phyloP scores from a whole-genome alignment of 2,888 invertebrate species.

The Epirrhoe alternata region DNA sequence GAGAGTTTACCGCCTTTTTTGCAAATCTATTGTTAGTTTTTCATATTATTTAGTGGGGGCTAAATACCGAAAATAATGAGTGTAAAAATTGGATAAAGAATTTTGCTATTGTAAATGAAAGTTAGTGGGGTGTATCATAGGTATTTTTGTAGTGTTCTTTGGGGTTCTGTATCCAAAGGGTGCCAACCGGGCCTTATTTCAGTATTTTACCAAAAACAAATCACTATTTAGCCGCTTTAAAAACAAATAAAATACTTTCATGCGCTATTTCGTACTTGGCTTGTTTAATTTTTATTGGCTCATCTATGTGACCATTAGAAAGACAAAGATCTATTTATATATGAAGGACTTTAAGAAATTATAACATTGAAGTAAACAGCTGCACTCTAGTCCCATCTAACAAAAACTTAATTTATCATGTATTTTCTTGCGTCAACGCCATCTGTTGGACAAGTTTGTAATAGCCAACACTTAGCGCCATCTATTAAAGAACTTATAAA shows the following conservation, averaged over 20 bases:
- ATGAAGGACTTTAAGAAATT: no score
- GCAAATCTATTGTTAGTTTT: constrained; percentile 49
- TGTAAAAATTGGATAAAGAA: constrained; percentile 62
- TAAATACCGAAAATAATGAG: constrained; percentile 64
- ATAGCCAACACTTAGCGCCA: constrained; percentile 1
- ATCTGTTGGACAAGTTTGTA: constrained; percentile 5
- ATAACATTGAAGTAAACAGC: no score
- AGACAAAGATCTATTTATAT: no score
- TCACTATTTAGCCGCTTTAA: no score
- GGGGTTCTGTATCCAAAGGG: no score
- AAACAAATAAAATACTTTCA: no score
- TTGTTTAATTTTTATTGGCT: no score
- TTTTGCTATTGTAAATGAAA: constrained; percentile 18
- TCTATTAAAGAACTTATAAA: background rate
- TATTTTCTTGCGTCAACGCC: background rate
- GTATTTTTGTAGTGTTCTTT: constrained; percentile 5
- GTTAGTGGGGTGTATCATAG: constrained; percentile 25
- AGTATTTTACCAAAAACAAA: no score
- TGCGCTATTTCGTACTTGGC: no score
- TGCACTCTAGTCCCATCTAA: no score
- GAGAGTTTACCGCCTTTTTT: constrained; percentile 52
- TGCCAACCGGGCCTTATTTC: no score
- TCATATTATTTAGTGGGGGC: constrained; percentile 49
- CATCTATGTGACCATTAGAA: no score
- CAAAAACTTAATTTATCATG: background rate